These are phyloP conservation scores for Agrypnia vestita DNA, from an alignment of 1,140 invertebrate genomes.

Conservation along the genomic window DNA sequence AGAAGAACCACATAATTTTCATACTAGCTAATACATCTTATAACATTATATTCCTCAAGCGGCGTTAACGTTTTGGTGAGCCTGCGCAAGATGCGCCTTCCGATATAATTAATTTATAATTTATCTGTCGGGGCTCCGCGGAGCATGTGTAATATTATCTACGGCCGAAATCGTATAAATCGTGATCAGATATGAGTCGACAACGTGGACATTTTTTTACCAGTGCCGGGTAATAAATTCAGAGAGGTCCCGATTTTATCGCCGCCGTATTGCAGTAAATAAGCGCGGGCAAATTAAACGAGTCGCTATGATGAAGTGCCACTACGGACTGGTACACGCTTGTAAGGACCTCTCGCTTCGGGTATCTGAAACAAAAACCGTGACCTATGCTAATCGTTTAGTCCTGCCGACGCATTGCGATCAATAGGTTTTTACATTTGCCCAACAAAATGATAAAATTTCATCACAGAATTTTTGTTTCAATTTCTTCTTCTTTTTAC, in stretches of 20 bases:
- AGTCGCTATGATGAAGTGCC: not conserved
- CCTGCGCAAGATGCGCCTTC: not conserved
- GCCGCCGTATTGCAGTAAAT: conserved; percentile 1
- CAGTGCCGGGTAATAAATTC: conserved; percentile 2
- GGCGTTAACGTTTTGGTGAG: not conserved
- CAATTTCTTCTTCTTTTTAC: too few species aligned
- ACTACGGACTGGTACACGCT: not conserved
- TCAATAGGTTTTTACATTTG: too few species aligned
- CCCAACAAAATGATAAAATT: too few species aligned
- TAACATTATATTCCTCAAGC: too few species aligned
- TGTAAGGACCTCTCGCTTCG: too few species aligned
- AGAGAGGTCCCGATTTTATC: conserved; percentile 23
- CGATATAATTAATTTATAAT: conserved; percentile 4
- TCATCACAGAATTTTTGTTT: too few species aligned
- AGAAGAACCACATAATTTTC: too few species aligned
- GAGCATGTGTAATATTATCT: conserved; percentile 12
- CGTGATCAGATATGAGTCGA: conserved; percentile 20
- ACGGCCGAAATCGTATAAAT: conserved; percentile 8
- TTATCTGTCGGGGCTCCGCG: not conserved
- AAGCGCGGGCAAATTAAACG: conserved; percentile 1
- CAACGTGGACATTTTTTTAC: conserved; percentile 26
- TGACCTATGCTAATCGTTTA: too few species aligned
- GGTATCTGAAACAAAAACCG: too few species aligned
- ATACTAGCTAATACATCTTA: too few species aligned
- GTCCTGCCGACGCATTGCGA: too few species aligned